These are phyloP conservation scores for Gonatopus flavifemur DNA, from an alignment of 1,140 invertebrate genomes.

Conservation along the genomic window DNA sequence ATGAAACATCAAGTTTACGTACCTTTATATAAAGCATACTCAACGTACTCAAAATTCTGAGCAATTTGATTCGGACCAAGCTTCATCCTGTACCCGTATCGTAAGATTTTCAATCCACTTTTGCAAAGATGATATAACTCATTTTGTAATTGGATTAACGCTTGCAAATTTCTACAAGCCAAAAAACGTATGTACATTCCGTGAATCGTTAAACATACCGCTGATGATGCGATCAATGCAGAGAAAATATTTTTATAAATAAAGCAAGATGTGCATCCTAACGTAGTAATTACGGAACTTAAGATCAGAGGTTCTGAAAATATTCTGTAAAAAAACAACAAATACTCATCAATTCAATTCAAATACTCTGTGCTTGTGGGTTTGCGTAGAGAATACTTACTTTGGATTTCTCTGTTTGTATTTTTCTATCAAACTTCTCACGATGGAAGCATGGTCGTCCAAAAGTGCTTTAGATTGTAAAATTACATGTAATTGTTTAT, in stretches of 20 bases:
- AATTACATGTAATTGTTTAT: conserved; percentile 38
- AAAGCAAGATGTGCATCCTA: conserved; percentile 11
- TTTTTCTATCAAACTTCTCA: conserved; percentile 31
- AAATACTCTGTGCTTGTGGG: not conserved
- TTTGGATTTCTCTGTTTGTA: conserved; percentile 20
- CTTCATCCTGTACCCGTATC: conserved; percentile 33
- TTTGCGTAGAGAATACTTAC: conserved; percentile 22
- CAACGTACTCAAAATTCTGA: conserved; percentile 41
- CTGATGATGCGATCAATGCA: conserved; percentile 20
- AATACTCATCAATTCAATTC: conserved; percentile 11
- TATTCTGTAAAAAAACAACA: conserved; percentile 25
- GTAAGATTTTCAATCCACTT: conserved; percentile 44
- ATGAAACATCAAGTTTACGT: too few species aligned
- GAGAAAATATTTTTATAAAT: conserved; percentile 19
- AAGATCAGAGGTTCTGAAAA: conserved; percentile 25
- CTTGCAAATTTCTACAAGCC: conserved; percentile 25
- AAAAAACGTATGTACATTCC: conserved; percentile 23
- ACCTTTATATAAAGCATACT: not conserved
- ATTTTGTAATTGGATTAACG: conserved; percentile 41
- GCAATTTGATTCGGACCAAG: conserved; percentile 17
- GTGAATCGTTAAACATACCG: conserved; percentile 19
- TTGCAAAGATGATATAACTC: conserved; percentile 36
- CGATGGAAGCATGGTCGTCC: conserved; percentile 43
- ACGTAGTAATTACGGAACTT: conserved; percentile 20
- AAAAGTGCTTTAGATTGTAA: conserved; percentile 40